Base-by-base conservation (phyloP, 1,140 invertebrate species). In the Leptinotarsa lineolata region DNA sequence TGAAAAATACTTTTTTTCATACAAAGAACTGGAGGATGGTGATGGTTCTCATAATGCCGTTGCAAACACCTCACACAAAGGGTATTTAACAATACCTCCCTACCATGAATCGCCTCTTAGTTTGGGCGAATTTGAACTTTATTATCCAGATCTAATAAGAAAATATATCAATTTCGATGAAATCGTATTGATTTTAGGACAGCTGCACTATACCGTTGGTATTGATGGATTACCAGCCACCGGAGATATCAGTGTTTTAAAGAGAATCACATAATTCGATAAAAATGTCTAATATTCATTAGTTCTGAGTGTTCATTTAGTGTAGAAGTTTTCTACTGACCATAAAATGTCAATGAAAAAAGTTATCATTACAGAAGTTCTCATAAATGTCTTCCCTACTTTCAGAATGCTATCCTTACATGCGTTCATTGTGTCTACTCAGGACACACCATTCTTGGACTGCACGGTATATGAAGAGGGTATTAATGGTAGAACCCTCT, bases 1-100 rank as follows among this genome's bases (percentile, higher is more conserved):
- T 79, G 76, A 70, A 77, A 77, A 74, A 69, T 77, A 77, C 68
- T 65, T 74, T 74, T 76, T 77, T 72, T 65, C 58, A 18, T 45
- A 74, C 70, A 74, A 77, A 72, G 75, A 72, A 68, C 66, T 16
- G 18, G 44, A 22, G 63, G 63, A 59, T 66, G 63, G 68, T 39
- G 30, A 66, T 66, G 64, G 39, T 66, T 66, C 22, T 30, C 58
- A 46, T 75, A 73, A 76, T 76, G 63, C 68, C 67, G 74, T 70
- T 39, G 72, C 74, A 74, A 74, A 74, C 73, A 65, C 68, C 61
- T 66, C 61, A 68, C 68, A 73, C 70, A 72, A 77, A 76, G 70
- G 54, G 61, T 66, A 69, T 48, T 58, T 66, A 70, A 74, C 68
- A 74, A 74, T 58, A 72, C 61, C 68, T 46, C 73, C 73, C 73